Percentiles rank a stretch among this genome's conserved stretches.
Conservation (phyloP, 2,888 invertebrate genomes). For the Chloromyia formosa region DNA sequence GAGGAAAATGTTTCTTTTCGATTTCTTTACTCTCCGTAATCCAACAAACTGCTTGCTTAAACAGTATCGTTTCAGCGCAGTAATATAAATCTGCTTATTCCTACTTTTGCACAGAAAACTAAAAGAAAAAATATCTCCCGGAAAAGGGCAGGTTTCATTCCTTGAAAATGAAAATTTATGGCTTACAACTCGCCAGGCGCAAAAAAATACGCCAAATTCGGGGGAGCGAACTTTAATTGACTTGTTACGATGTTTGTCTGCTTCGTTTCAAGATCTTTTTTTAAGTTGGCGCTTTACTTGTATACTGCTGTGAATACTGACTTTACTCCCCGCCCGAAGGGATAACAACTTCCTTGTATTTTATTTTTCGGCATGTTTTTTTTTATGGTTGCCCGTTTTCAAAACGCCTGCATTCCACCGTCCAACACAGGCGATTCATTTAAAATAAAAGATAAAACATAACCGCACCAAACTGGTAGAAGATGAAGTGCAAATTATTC, state of each 20-base stretch:
- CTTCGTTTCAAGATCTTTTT: neutral
- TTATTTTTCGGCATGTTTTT: neutral
- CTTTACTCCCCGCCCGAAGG: neutral
- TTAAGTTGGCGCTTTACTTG: too few species aligned
- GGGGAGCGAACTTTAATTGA: slow-evolving; percentile 24
- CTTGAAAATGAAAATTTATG: slow-evolving; percentile 33
- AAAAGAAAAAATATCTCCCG: neutral
- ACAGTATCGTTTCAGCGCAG: too few species aligned
- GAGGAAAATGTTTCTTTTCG: too few species aligned
- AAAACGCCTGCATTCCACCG: neutral
- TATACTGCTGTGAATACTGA: too few species aligned
- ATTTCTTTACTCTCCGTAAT: too few species aligned
- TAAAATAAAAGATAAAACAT: neutral
- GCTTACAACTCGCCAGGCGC: neutral
- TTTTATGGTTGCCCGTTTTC: too few species aligned
- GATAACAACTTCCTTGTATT: neutral
- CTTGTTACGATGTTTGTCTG: slow-evolving; percentile 34
- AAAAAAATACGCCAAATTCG: neutral
- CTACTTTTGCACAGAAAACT: neutral
- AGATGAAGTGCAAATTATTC: neutral
- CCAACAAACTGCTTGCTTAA: too few species aligned
- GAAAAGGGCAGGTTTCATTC: neutral
- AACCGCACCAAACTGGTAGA: neutral
- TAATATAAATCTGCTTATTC: too few species aligned
- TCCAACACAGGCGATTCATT: neutral